phyloP scores from a whole-genome alignment of 2,888 invertebrate species.

The Anarsia innoxiella region DNA sequence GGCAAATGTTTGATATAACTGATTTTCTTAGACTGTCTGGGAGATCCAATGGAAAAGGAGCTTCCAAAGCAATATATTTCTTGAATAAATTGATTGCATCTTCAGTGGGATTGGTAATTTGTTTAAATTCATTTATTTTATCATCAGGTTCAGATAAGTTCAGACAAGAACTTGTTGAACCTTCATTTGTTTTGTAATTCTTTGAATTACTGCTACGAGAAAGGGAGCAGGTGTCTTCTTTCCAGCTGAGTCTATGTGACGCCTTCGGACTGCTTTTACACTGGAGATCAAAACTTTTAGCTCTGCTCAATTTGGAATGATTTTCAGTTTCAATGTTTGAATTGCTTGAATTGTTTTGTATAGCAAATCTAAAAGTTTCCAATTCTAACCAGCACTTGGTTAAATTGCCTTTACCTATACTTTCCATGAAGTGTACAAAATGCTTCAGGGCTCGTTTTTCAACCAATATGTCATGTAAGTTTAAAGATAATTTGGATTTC shows the following conservation, averaged over 20 bases:
- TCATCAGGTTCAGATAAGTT: constrained; percentile 40
- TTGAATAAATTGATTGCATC: constrained; percentile 84
- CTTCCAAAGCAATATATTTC: constrained; percentile 84
- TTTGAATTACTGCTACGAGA: constrained; percentile 31
- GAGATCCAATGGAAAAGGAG: constrained; percentile 75
- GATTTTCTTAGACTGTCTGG: constrained; percentile 74
- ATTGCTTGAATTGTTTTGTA: constrained; percentile 25
- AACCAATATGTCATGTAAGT: constrained; percentile 82
- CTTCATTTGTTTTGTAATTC: too few species aligned
- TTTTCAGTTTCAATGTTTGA: constrained; percentile 28
- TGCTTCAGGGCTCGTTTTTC: constrained; percentile 88
- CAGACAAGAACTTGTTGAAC: constrained; percentile 47
- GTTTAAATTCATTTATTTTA: constrained; percentile 26
- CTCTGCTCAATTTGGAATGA: constrained; percentile 41
- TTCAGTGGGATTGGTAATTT: constrained; percentile 51
- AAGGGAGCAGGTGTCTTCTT: constrained; percentile 27
- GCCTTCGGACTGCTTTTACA: constrained; percentile 30
- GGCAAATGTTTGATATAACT: constrained; percentile 80
- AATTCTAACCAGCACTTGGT: constrained; percentile 87
- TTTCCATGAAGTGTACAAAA: constrained; percentile 90
- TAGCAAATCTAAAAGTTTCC: constrained; percentile 75
- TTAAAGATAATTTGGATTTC: constrained; percentile 82
- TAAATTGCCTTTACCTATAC: constrained; percentile 78
- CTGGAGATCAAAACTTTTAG: constrained; percentile 53
- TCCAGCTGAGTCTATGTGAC: constrained; percentile 39